A percentile compares a stretch with the other conserved stretches of the same genome.
phyloP scores from a whole-genome alignment of 2,888 invertebrate genomes.

The Corythucha ciliata region DNA sequence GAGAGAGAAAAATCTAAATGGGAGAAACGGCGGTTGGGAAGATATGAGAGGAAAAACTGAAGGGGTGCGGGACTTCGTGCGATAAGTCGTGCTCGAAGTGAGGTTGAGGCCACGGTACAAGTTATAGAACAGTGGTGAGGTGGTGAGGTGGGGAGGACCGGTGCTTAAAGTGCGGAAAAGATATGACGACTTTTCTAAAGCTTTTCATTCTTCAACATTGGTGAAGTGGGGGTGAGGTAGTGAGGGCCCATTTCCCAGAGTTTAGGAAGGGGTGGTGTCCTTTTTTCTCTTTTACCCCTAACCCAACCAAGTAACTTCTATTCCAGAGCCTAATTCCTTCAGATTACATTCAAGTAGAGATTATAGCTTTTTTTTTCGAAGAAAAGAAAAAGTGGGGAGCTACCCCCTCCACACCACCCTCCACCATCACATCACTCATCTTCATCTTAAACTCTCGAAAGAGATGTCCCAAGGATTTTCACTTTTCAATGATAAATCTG shows the following conservation, averaged over 20 bases:
- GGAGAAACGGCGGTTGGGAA: constrained; percentile 12
- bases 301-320: constrained; percentile 2
- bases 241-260: constrained; percentile 1
- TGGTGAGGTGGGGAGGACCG: background rate
- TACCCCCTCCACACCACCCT: background rate
- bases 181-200: constrained; percentile 23
- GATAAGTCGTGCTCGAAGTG: constrained; percentile 12
- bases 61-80: constrained; percentile 7
- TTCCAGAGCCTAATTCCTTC: constrained; percentile 17
- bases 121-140: constrained; percentile 1
- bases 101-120: background rate
- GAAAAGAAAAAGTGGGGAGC: constrained; percentile 1
- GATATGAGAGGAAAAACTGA: constrained; percentile 20
- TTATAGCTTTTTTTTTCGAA: constrained; percentile 13
- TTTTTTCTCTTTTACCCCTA: background rate
- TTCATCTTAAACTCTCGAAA: too few species aligned
- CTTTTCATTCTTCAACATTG: constrained; percentile 24
- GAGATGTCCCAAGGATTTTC: too few species aligned
- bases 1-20: background rate
- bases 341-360: constrained; percentile 16
- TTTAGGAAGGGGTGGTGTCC: constrained; percentile 6
- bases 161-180: constrained; percentile 19
- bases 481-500: too few species aligned
- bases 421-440: too few species aligned
- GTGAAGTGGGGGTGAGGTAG: too few species aligned